Conservation (phyloP, 2,888 invertebrate genomes). For the Drosophila anomalata region DNA sequence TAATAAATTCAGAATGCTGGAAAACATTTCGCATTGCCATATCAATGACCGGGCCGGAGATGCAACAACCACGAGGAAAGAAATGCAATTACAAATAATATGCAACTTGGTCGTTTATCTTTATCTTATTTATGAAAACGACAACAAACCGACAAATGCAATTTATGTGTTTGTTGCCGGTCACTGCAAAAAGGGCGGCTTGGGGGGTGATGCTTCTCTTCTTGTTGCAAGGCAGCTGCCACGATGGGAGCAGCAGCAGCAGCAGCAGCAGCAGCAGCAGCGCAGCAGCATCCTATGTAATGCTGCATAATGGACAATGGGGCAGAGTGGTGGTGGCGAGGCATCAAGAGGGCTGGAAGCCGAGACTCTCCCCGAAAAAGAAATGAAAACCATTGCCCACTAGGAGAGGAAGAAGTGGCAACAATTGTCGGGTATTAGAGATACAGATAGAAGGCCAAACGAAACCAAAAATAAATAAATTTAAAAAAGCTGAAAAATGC, state of each 20-base stretch:
- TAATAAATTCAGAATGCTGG: constrained; percentile 76
- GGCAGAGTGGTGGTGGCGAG: constrained; percentile 18
- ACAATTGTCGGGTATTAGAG: constrained; percentile 79
- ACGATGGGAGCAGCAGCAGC: constrained; percentile 2
- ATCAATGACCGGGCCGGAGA: constrained; percentile 65
- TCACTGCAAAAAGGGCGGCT: constrained; percentile 70
- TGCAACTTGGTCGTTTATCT: constrained; percentile 83
- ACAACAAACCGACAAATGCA: constrained; percentile 83
- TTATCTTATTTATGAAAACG: constrained; percentile 82
- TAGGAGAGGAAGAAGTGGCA: constrained; percentile 73
- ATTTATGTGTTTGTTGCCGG: constrained; percentile 81
- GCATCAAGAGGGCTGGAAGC: constrained; percentile 15
- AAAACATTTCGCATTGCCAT: constrained; percentile 66
- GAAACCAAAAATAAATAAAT: constrained; percentile 39
- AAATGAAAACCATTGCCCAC: constrained; percentile 61
- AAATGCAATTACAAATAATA: constrained; percentile 83
- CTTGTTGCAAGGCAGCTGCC: constrained; percentile 34
- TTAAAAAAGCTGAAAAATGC: constrained; percentile 66
- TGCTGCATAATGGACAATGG: constrained; percentile 73
- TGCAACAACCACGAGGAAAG: constrained; percentile 52
- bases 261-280: constrained; percentile 27
- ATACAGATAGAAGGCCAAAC: constrained; percentile 58
- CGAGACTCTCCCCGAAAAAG: constrained; percentile 61
- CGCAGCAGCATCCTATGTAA: constrained; percentile 65
- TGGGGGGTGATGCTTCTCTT: constrained; percentile 2